Evolutionary conservation across 2,888 invertebrate species (phyloP), one percentile per base, ranked within the genome.

Genomic region (Noctua janthe): DNA sequence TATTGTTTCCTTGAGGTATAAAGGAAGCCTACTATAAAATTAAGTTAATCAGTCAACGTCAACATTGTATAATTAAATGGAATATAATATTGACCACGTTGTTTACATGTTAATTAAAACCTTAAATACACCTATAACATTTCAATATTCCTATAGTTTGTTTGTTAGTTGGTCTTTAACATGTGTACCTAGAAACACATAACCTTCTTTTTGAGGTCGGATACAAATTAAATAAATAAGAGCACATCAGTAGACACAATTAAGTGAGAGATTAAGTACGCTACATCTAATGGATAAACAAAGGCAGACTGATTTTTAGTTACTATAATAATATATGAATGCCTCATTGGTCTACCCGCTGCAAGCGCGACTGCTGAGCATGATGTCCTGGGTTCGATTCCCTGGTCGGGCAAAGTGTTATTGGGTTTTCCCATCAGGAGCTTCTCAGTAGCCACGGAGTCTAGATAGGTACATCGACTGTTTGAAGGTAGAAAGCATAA

Each of bases 41-140:
- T 15, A 56, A 69, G 8, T 23, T 47, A 69, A 70, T 83, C 20
- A 71, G 62, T 82, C 62, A 59, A 66, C 15, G 62, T 71, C 83
- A 74, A 77, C 23, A 47, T 47, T 47, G 47, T 78, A 20, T 70
- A 66, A 39, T 17, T 20, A 43, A 54, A 72, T 56, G 8, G 3
- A n/a, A 47, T 13, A 29, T 13, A 35, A 39, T 49, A 70, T 47
- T 51, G n/a, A 47, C n/a, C 29, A 43, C n/a, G 20, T 70, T 49
- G 11, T 77, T 64, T 43, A 78, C 7, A 20, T 15, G 2, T 17
- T 56, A 39, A 54, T 47, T 67, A 35, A 54, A 49, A 66, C 35
- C 11, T 64, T n/a, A 39, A 6, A 62, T n/a, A 49, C 6, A 76
- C 10, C 20, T 29, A 11, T 17, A 51, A 8, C 4, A n/a, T 39